Conservation (phyloP, 2,888 invertebrate species). For the Pharmacophagus antenor region DNA sequence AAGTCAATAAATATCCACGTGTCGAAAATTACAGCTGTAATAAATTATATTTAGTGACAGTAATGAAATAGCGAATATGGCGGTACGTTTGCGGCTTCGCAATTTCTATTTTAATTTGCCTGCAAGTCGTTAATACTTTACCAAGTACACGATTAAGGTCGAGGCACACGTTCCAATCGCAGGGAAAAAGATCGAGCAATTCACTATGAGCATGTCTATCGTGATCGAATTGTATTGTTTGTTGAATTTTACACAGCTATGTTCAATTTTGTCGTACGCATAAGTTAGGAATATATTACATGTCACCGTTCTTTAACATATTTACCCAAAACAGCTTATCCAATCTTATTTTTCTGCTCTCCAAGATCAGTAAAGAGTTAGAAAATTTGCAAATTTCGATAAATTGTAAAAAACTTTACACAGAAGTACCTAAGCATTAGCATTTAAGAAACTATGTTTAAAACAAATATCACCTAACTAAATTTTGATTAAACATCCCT, state of each 20-base stretch:
- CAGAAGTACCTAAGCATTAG: too few species aligned
- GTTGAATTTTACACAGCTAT: background rate
- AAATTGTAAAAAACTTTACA: too few species aligned
- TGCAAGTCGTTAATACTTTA: slow-evolving; percentile 31
- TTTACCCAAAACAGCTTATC: background rate
- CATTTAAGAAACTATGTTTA: too few species aligned
- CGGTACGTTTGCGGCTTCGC: slow-evolving; percentile 48
- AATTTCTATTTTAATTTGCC: slow-evolving; percentile 40
- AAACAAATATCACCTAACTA: too few species aligned
- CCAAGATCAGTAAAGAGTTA: too few species aligned
- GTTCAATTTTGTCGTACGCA: background rate
- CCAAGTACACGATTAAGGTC: slow-evolving; percentile 32
- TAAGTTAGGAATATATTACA: background rate
- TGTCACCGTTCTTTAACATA: background rate
- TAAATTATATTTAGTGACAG: slow-evolving; percentile 45
- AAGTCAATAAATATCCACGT: slow-evolving; percentile 42
- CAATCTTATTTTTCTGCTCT: too few species aligned
- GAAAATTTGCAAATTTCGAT: too few species aligned
- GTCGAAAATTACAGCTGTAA: slow-evolving; percentile 33
- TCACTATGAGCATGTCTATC: background rate
- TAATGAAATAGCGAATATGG: slow-evolving; percentile 48
- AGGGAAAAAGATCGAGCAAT: slow-evolving; percentile 19
- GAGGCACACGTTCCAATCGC: slow-evolving; percentile 17
- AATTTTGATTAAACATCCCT: too few species aligned
- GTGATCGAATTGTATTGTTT: background rate